Evolutionary conservation across 2,888 invertebrate genomes (phyloP), one percentile per base, ranked within the genome.

Genomic region (Ernsta delagoae): DNA sequence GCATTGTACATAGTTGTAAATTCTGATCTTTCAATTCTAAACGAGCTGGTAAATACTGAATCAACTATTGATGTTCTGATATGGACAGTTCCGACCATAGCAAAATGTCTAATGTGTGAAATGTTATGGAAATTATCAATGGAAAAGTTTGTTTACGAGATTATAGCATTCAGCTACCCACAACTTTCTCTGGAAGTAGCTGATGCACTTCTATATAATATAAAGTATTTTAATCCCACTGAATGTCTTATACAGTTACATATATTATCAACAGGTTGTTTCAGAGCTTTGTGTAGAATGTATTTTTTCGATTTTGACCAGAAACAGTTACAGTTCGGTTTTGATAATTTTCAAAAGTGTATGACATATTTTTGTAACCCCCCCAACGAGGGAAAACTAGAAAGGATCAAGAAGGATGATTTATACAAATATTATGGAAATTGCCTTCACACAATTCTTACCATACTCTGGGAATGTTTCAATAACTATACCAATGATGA

Each of bases 61-160:
- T 89, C 83, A 39, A 77, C 82, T 16, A 78, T 91, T 64, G 86
- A 87, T 70, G 77, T 82, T 36, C 76, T 90, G 1, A 84, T 92
- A 64, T 86, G 86, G 83, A 88, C 88, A n/a, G 76, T 87, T 71
- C 88, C 92, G 0, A 86, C 83, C 31, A 78, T 92, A 67, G 82
- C 90, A 36, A 83, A 85, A 77, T 87, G 83, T 73, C 79, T 93
- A 4, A 81, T 92, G 83, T 87, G 88, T 76, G 92, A 92, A 78
- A 75, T 92, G 69, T 77, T 92, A 62, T 91, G 88, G 87, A 83
- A 83, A 48, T 77, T 91, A 0, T 76, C 84, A 57, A 86, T 92
- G 84, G 85, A 87, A 5, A 72, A 72, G 39, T 91, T 86, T 81
- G 72, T 87, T 1, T 81, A 79, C 74, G 92, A 92, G 83, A 77